Evolutionary conservation across 1,140 invertebrate species (phyloP), one percentile per base, ranked within the genome.

Genomic region (Micrasema minimum): DNA sequence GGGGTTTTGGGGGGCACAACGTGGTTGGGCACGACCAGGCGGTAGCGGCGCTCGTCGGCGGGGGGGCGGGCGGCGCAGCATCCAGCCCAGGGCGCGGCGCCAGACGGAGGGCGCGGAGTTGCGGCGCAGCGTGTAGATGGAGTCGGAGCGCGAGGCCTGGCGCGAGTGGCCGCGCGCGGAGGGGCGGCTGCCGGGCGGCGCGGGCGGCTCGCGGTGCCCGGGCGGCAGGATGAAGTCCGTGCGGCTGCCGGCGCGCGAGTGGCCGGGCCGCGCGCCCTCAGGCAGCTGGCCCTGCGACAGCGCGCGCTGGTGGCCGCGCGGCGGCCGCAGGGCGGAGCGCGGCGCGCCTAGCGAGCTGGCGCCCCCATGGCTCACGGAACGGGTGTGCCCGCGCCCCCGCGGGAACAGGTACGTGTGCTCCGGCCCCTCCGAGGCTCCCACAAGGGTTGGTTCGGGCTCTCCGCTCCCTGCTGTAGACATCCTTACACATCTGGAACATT

Each of bases 171-270:
- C 88, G 18, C 87, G 85, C 0, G 86, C 83, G 1, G 87, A 88
- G 1, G 82, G 80, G 26, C 84, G 80, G 3, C 85, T 81, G 2
- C 85, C 77, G 82, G 20, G 79, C 81, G 50, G 87, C 75, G 76
- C 83, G 85, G 20, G 79, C 81, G 45, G 83, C 69, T 87, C 90
- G 77, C 86, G 90, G 79, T 94, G 91, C 1, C 90, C 90, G 0
- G 91, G 91, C 0, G 94, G 94, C 26, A 95, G 83, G 46, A 94
- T 94, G 76, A 96, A 96, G 76, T 95, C 93, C 1, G 94, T 95
- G 78, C 90, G 92, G 69, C 92, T 94, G 26, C 91, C 90, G n/a
- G 91, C 89, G 12, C 93, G 86, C 76, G 88, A 91, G 82, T 95
- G 93, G 0, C 91, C 91, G 20, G 84, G 82, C 22, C 85, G 72